Percentiles rank a stretch among this genome's conserved stretches.
Conservation (phyloP, 2,113 vertebrate genomes). For the Cavia aperea region DNA sequence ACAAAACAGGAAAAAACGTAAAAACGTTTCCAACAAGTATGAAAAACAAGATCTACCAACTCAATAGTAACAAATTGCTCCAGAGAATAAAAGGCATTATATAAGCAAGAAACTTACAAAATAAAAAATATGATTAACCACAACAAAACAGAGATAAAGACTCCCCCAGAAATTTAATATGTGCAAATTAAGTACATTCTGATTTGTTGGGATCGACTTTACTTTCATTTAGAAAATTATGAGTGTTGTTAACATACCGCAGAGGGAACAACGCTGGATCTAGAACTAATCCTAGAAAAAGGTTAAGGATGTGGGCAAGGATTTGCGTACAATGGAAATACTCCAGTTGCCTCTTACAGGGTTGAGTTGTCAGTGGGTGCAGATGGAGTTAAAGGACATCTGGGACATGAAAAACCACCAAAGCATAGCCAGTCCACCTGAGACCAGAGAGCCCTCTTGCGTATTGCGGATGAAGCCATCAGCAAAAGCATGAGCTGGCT, state of each 20-base stretch:
- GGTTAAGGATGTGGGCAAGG: neutral
- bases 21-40: neutral
- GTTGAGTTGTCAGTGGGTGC: neutral
- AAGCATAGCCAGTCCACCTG: neutral
- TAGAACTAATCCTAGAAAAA: neutral
- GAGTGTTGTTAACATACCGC: neutral
- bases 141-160: neutral
- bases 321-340: neutral
- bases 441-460: neutral
- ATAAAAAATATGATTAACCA: neutral
- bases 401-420: neutral
- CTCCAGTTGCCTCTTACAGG: neutral
- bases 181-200: neutral
- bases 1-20: neutral
- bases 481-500: fast-evolving
- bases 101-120: neutral
- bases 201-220: neutral
- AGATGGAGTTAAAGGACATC: neutral
- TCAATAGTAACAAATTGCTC: neutral
- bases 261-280: neutral
- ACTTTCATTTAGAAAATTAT: neutral
- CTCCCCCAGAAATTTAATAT: neutral
- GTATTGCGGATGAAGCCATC: neutral
- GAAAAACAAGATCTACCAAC: neutral
- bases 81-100: neutral